Evolutionary conservation across 2,113 vertebrate genomes (phyloP), one percentile per base, ranked within the genome.

Genomic region (Sturnira hondurensis): DNA sequence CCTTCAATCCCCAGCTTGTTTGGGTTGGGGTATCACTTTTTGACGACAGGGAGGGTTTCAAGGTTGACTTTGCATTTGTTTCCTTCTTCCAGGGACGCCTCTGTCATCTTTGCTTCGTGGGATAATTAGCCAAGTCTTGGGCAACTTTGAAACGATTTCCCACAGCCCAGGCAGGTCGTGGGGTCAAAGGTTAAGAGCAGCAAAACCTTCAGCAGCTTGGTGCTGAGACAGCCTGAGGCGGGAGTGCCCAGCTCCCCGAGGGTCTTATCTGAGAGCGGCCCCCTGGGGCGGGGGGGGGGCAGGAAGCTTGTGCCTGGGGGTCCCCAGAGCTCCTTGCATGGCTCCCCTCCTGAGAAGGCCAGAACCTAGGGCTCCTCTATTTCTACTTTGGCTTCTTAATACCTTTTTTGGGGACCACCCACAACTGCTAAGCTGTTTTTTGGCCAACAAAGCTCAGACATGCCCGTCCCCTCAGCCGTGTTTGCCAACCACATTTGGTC

Each of bases 71-170:
- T 41, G 2, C 7, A 3, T 87, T 82, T 36, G 15, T 8, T 47
- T 0, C 26, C 54, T 65, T 65, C 76, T 78, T 81, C 78, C 58
- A 33, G 16, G 26, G 47, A 24, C 38, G 50, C 22, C 65, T 89
- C 26, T 50, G 47, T 24, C 76, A 61, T 56, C 52, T 33, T 65
- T 38, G 45, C 58, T 84, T 83, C 41, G 2, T 7, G 41, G 47
- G 52, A 85, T 58, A 31, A 78, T 83, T 80, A 97, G 61, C 36
- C 58, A 63, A 94, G 94, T 43, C 78, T 76, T 7, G 3, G 86
- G 84, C 63, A 77, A 58, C 58, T 87, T 76, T 68, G 65, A 77
- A 93, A 58, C 58, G 71, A 45, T 77, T 63, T 24, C 45, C 4
- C 70, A n/a, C 0, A 33, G 89, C 70, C 70, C 50, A 9, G 14